Base-by-base conservation (phyloP, 1,140 invertebrate species). In the Macrosteles quadrilineatus region DNA sequence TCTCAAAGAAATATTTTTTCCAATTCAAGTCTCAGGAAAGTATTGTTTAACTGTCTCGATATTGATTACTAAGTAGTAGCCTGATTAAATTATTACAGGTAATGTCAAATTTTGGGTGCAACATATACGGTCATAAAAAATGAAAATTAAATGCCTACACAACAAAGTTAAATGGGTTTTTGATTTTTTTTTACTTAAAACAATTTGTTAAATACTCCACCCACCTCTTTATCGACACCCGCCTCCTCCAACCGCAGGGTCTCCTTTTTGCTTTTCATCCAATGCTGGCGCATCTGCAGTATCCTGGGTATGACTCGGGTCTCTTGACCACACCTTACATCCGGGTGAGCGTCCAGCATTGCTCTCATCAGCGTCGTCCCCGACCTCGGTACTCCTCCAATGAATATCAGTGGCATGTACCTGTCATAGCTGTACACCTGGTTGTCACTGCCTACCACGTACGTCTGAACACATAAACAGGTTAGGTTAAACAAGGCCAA, bases 331-430 rank as follows among this genome's bases (percentile, higher is more conserved):
- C 98, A 91, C 89, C 92, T 88, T 75, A 99, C 93, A 79, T 95
- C 91, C n/a, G 95, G 95, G 87, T 99, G 98, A 47, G 98, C 97
- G 83, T 99, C 98, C 64, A 99, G 83, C 93, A 99, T 97, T 71
- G 96, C 97, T 78, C 98, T 86, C 90, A 98, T 96, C 66, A 99
- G 86, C 40, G 97, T 99, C 1, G 97, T 99, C 21, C 97, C 97
- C 57, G 95, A 98, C 73, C 97, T 87, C 29, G 97, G 97, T 77
- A 98, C 95, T 62, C 97, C 97, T 27, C 97, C 97, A 79, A 99
- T 97, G 82, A 98, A 98, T 77, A 98, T 97, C 68, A 98, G 84
- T 72, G 95, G 95, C 89, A 96, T 94, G 72, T 92, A 87, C 75
- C 92, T 85, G 77, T 93, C 88, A 78, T 95, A 94, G 57, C 84